Base-by-base conservation (phyloP, 1,140 invertebrate species). In the Nasonia vitripennis region DNA sequence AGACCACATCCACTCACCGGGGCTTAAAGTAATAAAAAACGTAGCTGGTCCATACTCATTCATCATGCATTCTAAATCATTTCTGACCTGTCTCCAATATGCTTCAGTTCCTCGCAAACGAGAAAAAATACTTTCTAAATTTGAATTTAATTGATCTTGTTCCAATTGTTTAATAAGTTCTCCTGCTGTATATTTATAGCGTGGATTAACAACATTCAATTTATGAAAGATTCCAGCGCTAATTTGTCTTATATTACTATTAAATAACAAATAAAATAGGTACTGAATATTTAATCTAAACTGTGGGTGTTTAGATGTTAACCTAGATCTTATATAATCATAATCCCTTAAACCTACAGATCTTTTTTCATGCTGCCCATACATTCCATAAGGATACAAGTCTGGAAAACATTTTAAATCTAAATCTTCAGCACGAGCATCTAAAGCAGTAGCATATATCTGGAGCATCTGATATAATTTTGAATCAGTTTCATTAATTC, bases 11-110 rank as follows among this genome's bases (percentile, higher is more conserved):
- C 88, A 91, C 84, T 92, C 90, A 27, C 87, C 87, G 27, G 90
- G 89, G 85, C 91, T 91, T n/a, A 91, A 84, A 37, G 91, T 91
- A 0, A 92, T 67, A 87, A 91, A 92, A 88, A 89, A 91, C 3
- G 88, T 91, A 45, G 89, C 88, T 17, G 89, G 88, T 27, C 90
- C 90, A 87, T 88, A 92, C 88, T 93, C 91, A 70, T 85, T 87
- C 90, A 41, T 86, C 90, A 91, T 91, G 55, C 90, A 91, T 12
- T 85, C 27, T n/a, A 91, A 84, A 78, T 91, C 78, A 85, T 83
- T 88, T 78, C 88, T 86, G 12, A 88, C 87, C 74, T 41, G 84
- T 73, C 45, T 86, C 89, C 89, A 91, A 86, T 78, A 91, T 78
- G 89, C 88, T 85, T 87, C 83, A 45, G 89, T 88, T 71, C 90